Percentiles rank a stretch among this genome's conserved stretches.
phyloP scores from a whole-genome alignment of 2,888 invertebrate genomes.

The Notocelia uddmanniana region DNA sequence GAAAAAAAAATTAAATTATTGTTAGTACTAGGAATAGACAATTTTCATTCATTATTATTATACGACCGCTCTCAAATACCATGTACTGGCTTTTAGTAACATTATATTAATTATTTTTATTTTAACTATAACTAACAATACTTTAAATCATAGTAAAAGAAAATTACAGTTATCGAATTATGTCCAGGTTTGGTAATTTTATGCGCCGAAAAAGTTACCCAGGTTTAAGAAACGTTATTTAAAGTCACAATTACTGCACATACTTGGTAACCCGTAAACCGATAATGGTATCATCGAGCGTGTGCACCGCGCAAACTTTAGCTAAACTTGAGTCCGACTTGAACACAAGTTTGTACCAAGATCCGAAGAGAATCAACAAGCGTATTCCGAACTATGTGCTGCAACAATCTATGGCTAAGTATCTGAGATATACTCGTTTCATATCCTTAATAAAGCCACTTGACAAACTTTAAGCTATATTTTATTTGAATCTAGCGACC shows the following conservation, averaged over 20 bases:
- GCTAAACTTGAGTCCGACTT: conserved; percentile 2
- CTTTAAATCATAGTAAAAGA: no score
- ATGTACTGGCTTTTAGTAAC: no score
- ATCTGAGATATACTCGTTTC: not conserved
- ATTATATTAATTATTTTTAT: no score
- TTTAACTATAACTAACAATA: no score
- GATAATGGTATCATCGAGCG: conserved; percentile 32
- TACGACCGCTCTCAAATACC: no score
- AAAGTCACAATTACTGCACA: not conserved
- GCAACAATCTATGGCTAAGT: conserved; percentile 5
- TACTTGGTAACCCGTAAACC: conserved; percentile 24
- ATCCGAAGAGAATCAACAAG: conserved; percentile 38
- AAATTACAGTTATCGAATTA: no score
- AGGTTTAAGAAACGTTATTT: not conserved
- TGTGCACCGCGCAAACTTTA: conserved; percentile 23
- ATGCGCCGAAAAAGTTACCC: not conserved
- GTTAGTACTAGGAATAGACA: no score
- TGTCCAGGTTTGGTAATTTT: no score
- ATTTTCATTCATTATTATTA: no score
- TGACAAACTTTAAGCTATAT: not conserved
- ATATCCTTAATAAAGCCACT: not conserved
- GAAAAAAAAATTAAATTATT: no score
- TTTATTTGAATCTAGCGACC: no score
- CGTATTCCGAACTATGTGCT: conserved; percentile 18
- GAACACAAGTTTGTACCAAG: conserved; percentile 23